Evolutionary conservation across 2,888 invertebrate species (phyloP).

Genomic region (Deilephila elpenor): DNA sequence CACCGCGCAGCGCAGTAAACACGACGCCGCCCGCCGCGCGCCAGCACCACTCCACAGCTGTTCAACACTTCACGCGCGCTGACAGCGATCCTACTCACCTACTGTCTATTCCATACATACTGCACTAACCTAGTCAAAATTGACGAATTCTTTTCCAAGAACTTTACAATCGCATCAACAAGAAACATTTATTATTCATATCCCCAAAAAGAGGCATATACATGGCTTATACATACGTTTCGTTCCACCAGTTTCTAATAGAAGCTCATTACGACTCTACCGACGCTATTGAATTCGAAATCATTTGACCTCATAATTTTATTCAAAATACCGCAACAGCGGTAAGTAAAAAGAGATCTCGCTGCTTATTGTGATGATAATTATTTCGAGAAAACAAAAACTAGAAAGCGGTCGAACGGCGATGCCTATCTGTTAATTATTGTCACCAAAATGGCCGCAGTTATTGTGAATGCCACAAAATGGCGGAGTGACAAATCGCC

Average conservation of each 20-base stretch:
- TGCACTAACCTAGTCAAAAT: not conserved
- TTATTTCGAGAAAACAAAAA: constrained; percentile 83
- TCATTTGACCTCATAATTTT: constrained; percentile 74
- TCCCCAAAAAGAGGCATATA: not conserved
- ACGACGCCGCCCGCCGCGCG: constrained; percentile 41
- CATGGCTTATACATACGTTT: constrained; percentile 39
- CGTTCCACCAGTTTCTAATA: constrained; percentile 68
- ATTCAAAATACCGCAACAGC: constrained; percentile 83
- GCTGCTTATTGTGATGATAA: constrained; percentile 83
- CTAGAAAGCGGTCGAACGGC: constrained; percentile 79
- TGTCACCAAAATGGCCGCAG: constrained; percentile 81
- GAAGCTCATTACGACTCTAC: constrained; percentile 65
- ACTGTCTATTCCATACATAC: constrained; percentile 38
- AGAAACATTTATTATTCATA: not conserved
- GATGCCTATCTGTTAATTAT: constrained; percentile 84
- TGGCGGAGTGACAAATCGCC: constrained; percentile 82
- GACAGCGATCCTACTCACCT: constrained; percentile 60
- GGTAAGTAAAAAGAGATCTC: constrained; percentile 81
- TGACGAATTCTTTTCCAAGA: not conserved
- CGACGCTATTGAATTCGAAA: constrained; percentile 67
- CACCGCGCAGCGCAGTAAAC: constrained; percentile 48
- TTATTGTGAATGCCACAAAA: constrained; percentile 77
- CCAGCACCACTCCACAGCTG: constrained; percentile 60
- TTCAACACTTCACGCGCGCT: constrained; percentile 67
- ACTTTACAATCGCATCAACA: not conserved